A percentile compares a stretch with the other conserved stretches of the same genome.
These are phyloP conservation scores for Tachycineta bicolor DNA, from an alignment of 2,113 vertebrate genomes.

Conservation along the genomic window DNA sequence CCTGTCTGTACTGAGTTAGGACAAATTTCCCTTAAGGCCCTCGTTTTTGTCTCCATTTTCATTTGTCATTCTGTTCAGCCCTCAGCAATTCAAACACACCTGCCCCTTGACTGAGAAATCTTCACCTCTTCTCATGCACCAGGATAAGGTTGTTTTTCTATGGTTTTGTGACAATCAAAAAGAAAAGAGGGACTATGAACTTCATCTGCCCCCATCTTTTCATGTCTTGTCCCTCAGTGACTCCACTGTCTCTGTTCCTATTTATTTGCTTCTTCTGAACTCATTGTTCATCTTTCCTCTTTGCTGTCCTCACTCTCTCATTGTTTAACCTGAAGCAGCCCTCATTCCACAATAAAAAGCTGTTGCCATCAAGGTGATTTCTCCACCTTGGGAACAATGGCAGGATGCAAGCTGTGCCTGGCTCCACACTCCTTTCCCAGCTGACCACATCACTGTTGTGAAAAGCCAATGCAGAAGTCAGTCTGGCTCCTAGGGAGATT, in stretches of 20 bases:
- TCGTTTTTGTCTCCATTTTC: conserved; percentile 14
- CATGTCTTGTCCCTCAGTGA: background rate
- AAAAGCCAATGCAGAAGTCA: conserved; percentile 17
- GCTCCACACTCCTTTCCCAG: background rate
- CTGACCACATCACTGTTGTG: background rate
- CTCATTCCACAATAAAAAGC: background rate
- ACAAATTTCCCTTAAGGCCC: conserved; percentile 51
- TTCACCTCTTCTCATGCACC: conserved; percentile 35
- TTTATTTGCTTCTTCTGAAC: conserved; percentile 36
- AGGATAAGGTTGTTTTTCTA: conserved; percentile 32
- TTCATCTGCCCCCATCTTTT: conserved; percentile 42
- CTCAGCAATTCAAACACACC: conserved; percentile 42
- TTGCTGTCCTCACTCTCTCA: background rate
- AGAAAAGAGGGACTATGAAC: background rate
- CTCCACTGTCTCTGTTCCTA: background rate
- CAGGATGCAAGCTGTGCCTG: background rate
- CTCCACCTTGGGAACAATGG: background rate
- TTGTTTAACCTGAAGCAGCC: conserved; percentile 1
- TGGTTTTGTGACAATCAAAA: background rate
- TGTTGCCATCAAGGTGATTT: background rate
- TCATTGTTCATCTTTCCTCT: conserved; percentile 14
- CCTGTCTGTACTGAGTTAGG: conserved; percentile 18
- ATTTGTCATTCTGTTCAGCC: conserved; percentile 59
- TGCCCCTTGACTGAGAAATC: conserved; percentile 38
- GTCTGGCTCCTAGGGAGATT: background rate